A percentile compares a stretch with the other conserved stretches of the same genome.
These are phyloP conservation scores for Aleadryas rufinucha DNA, from an alignment of 2,113 vertebrate genomes.

Conservation along the genomic window DNA sequence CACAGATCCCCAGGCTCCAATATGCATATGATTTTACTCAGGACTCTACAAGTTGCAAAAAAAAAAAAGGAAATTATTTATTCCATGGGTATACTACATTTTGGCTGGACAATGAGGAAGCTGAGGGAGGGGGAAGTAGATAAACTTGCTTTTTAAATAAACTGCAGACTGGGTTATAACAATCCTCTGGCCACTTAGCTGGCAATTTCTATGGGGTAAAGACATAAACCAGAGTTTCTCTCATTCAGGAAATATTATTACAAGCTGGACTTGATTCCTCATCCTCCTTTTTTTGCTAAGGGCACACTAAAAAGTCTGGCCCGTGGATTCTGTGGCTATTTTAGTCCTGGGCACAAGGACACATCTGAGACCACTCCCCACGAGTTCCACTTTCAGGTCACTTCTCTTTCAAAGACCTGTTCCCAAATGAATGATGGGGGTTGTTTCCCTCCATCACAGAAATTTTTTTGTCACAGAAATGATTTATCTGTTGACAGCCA, in stretches of 20 bases:
- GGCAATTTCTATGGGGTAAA: fast-evolving
- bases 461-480: not conserved
- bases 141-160: not conserved
- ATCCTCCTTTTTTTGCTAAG: not conserved
- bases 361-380: not conserved
- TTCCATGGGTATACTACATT: not conserved
- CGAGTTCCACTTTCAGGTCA: not conserved
- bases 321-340: not conserved
- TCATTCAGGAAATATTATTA: not conserved
- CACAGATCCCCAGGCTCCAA: not conserved
- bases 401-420: not conserved
- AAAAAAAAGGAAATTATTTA: not conserved
- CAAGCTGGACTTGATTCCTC: not conserved
- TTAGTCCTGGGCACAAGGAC: not conserved
- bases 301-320: not conserved
- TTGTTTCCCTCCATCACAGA: not conserved
- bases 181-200: not conserved
- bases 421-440: slow-evolving; percentile 3
- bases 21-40: not conserved
- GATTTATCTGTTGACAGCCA: slow-evolving; percentile 49
- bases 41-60: not conserved
- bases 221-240: not conserved
- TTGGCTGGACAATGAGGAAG: not conserved
- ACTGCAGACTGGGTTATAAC: not conserved
- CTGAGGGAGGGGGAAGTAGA: not conserved